phyloP scores from a whole-genome alignment of 2,888 invertebrate genomes.

The Mystacides longicornis region DNA sequence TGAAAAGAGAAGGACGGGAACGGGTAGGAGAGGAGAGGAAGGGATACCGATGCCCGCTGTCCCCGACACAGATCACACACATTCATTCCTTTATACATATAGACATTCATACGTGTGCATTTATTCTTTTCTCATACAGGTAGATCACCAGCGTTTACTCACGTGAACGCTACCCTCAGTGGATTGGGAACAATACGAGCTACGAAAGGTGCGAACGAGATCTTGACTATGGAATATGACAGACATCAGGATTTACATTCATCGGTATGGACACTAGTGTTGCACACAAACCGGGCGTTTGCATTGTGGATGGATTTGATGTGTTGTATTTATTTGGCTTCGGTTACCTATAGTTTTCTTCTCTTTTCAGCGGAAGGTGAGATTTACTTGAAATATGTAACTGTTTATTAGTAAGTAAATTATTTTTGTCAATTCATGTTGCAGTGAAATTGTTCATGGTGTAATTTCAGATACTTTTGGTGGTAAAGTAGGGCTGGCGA shows the following conservation, averaged over 20 bases:
- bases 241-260: slow-evolving; percentile 57
- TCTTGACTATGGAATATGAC: slow-evolving; percentile 64
- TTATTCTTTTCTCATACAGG: slow-evolving; percentile 40
- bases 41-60: too few species aligned
- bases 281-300: slow-evolving; percentile 44
- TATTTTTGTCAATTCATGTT: not conserved
- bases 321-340: slow-evolving; percentile 47
- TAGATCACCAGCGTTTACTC: slow-evolving; percentile 78
- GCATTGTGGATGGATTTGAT: slow-evolving; percentile 52
- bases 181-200: slow-evolving; percentile 79
- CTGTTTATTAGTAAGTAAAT: not conserved
- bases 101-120: too few species aligned
- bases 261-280: slow-evolving; percentile 51
- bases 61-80: too few species aligned
- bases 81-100: too few species aligned
- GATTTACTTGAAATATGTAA: not conserved
- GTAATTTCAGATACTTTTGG: slow-evolving; percentile 41
- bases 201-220: slow-evolving; percentile 54
- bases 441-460: too few species aligned
- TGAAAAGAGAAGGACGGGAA: too few species aligned
- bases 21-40: too few species aligned
- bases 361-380: slow-evolving; percentile 35
- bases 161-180: slow-evolving; percentile 71
- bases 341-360: slow-evolving; percentile 64
- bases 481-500: slow-evolving; percentile 64